phyloP scores from a whole-genome alignment of 1,140 invertebrate genomes.

The Macrosteles quadrilineatus region DNA sequence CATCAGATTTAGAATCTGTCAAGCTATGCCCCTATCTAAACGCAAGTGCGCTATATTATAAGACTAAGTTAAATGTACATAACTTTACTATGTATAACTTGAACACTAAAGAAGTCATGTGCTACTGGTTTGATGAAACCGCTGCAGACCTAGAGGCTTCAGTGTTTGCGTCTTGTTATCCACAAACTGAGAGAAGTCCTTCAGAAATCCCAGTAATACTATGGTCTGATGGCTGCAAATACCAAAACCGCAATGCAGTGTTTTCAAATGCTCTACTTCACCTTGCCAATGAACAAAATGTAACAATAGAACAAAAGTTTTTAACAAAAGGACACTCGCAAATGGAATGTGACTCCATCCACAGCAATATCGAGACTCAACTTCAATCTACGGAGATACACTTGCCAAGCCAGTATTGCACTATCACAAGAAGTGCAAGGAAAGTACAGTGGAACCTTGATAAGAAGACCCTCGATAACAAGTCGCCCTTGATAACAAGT shows the following conservation, averaged over 20 bases:
- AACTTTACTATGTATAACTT: slow-evolving; percentile 52
- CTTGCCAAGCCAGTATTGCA: slow-evolving; percentile 40
- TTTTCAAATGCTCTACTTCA: neutral
- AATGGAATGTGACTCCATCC: neutral
- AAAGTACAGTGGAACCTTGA: too few species aligned
- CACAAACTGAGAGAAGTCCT: too few species aligned
- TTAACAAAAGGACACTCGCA: neutral
- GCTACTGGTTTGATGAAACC: neutral
- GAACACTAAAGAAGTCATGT: slow-evolving; percentile 34
- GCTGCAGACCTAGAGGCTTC: slow-evolving; percentile 39
- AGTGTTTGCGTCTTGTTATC: slow-evolving; percentile 33
- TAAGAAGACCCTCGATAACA: too few species aligned
- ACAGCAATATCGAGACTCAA: slow-evolving; percentile 2
- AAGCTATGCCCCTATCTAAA: slow-evolving; percentile 40
- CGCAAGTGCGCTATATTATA: slow-evolving; percentile 45
- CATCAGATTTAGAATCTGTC: slow-evolving; percentile 42
- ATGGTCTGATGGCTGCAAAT: neutral
- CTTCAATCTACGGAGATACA: slow-evolving; percentile 39
- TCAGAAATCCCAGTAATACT: too few species aligned
- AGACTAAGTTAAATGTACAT: slow-evolving; percentile 44
- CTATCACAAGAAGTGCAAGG: neutral
- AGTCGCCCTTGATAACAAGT: too few species aligned
- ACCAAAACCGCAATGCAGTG: neutral
- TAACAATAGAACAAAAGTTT: neutral
- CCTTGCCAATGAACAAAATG: neutral